Evolutionary conservation across 1,140 invertebrate genomes (phyloP).

Genomic region (Choristoneura fumiferana): DNA sequence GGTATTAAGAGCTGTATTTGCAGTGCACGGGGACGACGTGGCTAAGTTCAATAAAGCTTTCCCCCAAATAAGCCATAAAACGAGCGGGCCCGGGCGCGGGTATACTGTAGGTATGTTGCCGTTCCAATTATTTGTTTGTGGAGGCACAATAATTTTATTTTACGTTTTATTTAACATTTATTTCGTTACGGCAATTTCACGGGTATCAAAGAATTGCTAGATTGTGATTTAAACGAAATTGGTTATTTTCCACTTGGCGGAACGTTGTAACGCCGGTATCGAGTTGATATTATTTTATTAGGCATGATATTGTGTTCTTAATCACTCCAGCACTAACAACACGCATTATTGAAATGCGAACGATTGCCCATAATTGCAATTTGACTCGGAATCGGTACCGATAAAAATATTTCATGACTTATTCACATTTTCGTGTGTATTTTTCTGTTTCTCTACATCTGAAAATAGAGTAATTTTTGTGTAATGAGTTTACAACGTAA

Average conservation of each 20-base stretch:
- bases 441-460: too few species aligned
- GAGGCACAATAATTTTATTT: conserved; percentile 77
- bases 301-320: conserved; percentile 63
- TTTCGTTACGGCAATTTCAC: conserved; percentile 76
- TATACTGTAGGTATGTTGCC: conserved; percentile 56
- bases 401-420: neutral
- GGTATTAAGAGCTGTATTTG: conserved; percentile 46
- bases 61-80: conserved; percentile 77
- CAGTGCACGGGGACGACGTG: conserved; percentile 44
- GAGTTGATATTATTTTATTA: conserved; percentile 71
- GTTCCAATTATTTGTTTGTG: conserved; percentile 77
- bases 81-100: conserved; percentile 61
- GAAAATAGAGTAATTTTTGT: too few species aligned
- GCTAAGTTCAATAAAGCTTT: conserved; percentile 75
- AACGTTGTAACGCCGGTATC: conserved; percentile 43
- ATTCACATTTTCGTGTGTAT: too few species aligned
- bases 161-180: conserved; percentile 78
- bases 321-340: conserved; percentile 34
- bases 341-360: conserved; percentile 41
- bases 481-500: too few species aligned
- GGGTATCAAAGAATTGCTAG: conserved; percentile 75
- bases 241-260: conserved; percentile 71
- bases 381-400: conserved; percentile 18
- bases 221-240: conserved; percentile 75
- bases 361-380: conserved; percentile 28